These are phyloP conservation scores for Ferrisia virgata DNA, from an alignment of 2,888 invertebrate genomes.

Conservation along the genomic window DNA sequence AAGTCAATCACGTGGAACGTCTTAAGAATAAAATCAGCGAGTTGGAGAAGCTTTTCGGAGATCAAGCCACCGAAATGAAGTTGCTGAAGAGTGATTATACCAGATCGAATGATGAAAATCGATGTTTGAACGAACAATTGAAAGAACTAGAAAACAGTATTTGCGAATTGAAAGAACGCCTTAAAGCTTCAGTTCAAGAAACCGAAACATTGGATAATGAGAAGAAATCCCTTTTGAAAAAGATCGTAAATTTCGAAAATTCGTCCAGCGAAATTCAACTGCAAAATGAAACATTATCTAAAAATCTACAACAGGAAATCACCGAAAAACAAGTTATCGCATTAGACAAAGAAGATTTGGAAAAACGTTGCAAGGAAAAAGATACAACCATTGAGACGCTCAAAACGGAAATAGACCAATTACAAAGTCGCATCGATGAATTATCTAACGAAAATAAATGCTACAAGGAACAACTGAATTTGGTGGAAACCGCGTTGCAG, in stretches of 20 bases:
- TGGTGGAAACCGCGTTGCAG: neutral
- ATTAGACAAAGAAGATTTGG: neutral
- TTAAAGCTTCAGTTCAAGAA: neutral
- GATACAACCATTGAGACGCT: neutral
- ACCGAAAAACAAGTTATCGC: neutral
- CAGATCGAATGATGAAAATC: neutral
- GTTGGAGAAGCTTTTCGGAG: neutral
- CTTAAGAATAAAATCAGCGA: neutral
- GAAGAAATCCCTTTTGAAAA: neutral
- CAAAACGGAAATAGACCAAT: constrained; percentile 48
- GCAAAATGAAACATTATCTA: neutral
- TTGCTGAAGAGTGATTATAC: neutral
- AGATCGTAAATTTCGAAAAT: neutral
- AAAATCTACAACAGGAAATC: neutral
- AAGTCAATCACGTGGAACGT: neutral
- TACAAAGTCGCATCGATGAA: neutral
- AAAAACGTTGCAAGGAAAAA: too few relatives aligned
- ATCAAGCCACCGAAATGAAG: neutral
- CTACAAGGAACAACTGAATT: neutral
- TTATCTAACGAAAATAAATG: constrained; percentile 6
- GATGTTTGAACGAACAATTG: neutral
- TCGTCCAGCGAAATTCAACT: neutral
- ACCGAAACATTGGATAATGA: neutral
- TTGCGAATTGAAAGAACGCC: neutral
- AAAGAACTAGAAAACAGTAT: neutral